Base-by-base conservation (phyloP, 2,888 invertebrate genomes). In the Dysmachus trigonus region DNA sequence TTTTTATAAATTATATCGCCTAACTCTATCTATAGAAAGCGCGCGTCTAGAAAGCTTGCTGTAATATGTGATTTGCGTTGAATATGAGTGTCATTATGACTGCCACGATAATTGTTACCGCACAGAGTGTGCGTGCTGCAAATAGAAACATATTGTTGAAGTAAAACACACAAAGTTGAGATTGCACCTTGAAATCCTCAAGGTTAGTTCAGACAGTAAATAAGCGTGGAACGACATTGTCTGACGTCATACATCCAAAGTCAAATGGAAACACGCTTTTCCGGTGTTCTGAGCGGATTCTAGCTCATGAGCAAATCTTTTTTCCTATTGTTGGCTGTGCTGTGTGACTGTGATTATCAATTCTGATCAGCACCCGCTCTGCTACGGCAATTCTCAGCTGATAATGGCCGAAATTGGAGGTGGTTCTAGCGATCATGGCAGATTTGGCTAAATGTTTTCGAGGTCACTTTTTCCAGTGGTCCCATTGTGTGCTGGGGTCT, bases 181-280 rank as follows among this genome's bases (percentile, higher is more conserved):
- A 76, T 79, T 79, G 51, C 47, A 86, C 86, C 86, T 86, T 86
- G 86, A 86, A 86, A 86, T 85, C 72, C 79, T 85, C 86, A 86
- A 86, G 86, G 86, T 84, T 62, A 38, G 15, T 53, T 35, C 81
- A 86, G 41, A 72, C 53, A 81, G 31, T 51, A 74, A 74, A 22
- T 73, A 74, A 31, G 30, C 73, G 31, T 22, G 27, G 18, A 74
- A 47, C 84, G 38, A 86, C 51, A 83, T 72, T 47, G 38, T 38
- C 79, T 72, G 85, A 86, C 79, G 79, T 81, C 79, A 86, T 86
- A 53, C 15, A 13, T n/a, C 27, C 47, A 51, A 62, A 81, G 81
- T 30, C 51, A 33, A 81, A 81, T 81, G 53, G n/a, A 81, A 81
- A 81, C 81, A 81, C 31, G 81, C 81, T 85, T 85, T 85, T 85